Conservation (phyloP, 2,888 invertebrate genomes). For the Anoncus sp. region DNA sequence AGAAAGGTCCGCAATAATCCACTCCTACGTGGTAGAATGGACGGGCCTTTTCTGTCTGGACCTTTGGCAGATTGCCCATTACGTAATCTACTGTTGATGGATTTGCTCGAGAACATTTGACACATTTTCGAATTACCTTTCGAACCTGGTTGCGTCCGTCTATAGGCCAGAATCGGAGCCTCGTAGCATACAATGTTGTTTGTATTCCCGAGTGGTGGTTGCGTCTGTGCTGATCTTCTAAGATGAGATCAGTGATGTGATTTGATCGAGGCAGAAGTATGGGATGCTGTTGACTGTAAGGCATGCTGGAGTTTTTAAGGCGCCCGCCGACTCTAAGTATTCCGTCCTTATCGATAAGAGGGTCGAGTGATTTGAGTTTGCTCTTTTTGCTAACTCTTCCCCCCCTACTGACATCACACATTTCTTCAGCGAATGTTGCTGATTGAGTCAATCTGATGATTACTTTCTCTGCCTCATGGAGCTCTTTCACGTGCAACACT, state of each 20-base stretch:
- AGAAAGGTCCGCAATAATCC: constrained; percentile 69
- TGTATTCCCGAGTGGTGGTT: constrained; percentile 60
- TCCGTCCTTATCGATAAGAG: constrained; percentile 47
- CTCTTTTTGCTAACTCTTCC: constrained; percentile 49
- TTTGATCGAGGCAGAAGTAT: constrained; percentile 47
- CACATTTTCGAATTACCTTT: constrained; percentile 41
- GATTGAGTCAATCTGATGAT: constrained; percentile 28
- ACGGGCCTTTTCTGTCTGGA: constrained; percentile 12
- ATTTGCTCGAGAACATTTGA: constrained; percentile 29
- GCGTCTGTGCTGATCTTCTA: constrained; percentile 25
- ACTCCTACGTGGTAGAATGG: constrained; percentile 64
- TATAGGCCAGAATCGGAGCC: constrained; percentile 57
- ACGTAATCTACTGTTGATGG: constrained; percentile 21
- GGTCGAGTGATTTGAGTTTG: constrained; percentile 53
- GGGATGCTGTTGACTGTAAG: constrained; percentile 45
- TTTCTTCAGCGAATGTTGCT: constrained; percentile 1
- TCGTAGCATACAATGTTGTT: constrained; percentile 47
- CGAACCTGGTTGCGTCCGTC: constrained; percentile 52
- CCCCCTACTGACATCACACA: background rate
- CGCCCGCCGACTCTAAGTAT: constrained; percentile 56
- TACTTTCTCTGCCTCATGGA: background rate
- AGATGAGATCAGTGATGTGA: constrained; percentile 31
- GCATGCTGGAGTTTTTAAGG: constrained; percentile 32
- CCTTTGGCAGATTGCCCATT: constrained; percentile 52
- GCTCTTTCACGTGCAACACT: background rate